Evolutionary conservation across 2,797 vertebrate species (phyloP), one percentile per base, ranked within the genome.

Genomic region (Glyptemys insculpta): DNA sequence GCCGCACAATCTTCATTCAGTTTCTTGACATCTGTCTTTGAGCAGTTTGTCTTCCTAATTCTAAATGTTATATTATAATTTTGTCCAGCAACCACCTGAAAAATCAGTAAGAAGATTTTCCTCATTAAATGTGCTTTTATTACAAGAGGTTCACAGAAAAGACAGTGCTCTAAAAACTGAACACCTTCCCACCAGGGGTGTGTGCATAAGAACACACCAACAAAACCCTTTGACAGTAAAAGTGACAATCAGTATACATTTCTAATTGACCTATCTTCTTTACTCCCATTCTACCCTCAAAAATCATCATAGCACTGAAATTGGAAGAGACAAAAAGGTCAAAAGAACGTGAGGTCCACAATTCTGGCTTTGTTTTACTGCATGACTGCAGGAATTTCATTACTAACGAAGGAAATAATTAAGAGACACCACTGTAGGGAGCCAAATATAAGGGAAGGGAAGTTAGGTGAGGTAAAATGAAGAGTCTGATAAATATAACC

Each of bases 11-110:
- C 82, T 79, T 96, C 83, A 1, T 4, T 56, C 72, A 98, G 34
- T 44, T 96, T 87, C 85, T 87, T 37, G 1, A 96, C 86, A 4
- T 87, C 95, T 47, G 74, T 57, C 80, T 98, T 98, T 74, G 98
- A 97, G 94, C 98, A 98, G 25, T 96, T 97, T 81, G 98, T 98
- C 93, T 95, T 96, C 50, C 2, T 44, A 78, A 95, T 12, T 5
- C 0, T 21, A 89, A 98, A 98, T 8, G 2, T 19, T 52, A 98
- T 44, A 14, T 0, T 8, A 86, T 93, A 98, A 0, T 12, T 97
- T 49, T 7, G 1, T 90, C 97, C 98, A 91, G 83, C 86, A 80
- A 96, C 92, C 57, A 95, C 47, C 98, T 98, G 94, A 83, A 98
- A 98, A 83, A 91, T 87, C 68, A 97, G 49, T 86, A 95, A 94